These are phyloP conservation scores for Pimephales promelas DNA, from an alignment of 2,113 vertebrate genomes.

Conservation along the genomic window DNA sequence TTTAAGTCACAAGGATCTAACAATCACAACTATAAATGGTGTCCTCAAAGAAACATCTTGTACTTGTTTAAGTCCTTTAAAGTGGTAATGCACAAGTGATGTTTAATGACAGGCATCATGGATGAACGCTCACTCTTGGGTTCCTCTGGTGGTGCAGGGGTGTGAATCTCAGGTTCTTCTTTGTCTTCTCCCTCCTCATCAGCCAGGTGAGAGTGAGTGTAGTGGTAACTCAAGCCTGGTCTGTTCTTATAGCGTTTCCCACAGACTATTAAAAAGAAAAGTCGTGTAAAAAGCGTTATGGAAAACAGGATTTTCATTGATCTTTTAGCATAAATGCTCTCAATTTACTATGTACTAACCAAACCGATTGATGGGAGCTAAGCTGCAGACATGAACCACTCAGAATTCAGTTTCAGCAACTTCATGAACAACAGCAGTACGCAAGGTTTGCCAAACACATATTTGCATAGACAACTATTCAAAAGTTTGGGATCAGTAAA, in stretches of 20 bases:
- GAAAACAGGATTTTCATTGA: neutral
- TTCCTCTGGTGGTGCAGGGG: conserved; percentile 89
- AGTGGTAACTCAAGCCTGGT: conserved; percentile 95
- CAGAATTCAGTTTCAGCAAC: neutral
- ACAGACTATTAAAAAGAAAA: conserved; percentile 78
- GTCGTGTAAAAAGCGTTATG: neutral
- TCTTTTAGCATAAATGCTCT: neutral
- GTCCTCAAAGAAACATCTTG: neutral
- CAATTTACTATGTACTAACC: neutral
- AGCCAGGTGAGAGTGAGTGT: conserved; percentile 94
- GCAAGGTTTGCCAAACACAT: neutral
- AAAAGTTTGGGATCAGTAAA: neutral
- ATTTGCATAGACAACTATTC: neutral
- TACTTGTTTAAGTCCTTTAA: neutral
- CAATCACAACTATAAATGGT: neutral
- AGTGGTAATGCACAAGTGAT: neutral
- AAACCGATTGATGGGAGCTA: neutral
- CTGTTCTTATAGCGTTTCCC: conserved; percentile 98
- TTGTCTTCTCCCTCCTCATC: conserved; percentile 96
- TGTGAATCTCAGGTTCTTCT: conserved; percentile 91
- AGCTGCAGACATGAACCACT: no score
- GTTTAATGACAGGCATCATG: neutral
- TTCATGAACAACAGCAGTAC: neutral
- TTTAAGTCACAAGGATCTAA: conserved; percentile 2
- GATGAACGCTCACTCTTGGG: conserved; percentile 85